A percentile compares a stretch with the other conserved stretches of the same genome.
Conservation (phyloP, 2,797 vertebrate genomes). For the Babyrousa celebensis region DNA sequence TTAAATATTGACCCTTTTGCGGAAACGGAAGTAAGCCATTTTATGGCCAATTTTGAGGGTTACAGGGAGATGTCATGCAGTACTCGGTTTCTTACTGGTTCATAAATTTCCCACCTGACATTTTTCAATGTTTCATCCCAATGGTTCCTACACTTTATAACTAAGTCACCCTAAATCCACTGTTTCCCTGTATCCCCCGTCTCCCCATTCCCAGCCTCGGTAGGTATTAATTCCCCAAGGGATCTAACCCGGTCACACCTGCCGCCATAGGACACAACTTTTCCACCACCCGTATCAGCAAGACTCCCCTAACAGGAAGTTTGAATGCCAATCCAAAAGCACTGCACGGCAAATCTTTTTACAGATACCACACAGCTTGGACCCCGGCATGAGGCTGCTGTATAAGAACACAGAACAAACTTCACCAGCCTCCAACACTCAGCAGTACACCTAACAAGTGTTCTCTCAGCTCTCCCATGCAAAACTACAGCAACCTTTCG, state of each 20-base stretch:
- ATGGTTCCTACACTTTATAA: not conserved
- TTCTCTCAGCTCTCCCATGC: not conserved
- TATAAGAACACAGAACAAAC: not conserved
- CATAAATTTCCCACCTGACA: slow-evolving; percentile 14
- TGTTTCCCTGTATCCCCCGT: not conserved
- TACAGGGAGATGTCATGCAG: not conserved
- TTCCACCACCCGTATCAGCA: not conserved
- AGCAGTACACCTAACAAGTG: not conserved
- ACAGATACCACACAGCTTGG: not conserved
- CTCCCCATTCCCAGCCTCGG: not conserved
- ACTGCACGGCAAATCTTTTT: not conserved
- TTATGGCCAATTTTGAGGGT: not conserved
- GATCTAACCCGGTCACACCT: not conserved
- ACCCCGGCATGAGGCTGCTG: not conserved
- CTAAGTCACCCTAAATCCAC: not conserved
- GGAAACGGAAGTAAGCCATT: not conserved
- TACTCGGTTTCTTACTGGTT: not conserved
- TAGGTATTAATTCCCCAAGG: not conserved
- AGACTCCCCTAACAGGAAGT: not conserved
- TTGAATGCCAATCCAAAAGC: not conserved
- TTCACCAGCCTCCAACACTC: not conserved
- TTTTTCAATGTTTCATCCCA: not conserved
- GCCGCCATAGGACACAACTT: not conserved
- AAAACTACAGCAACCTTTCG: slow-evolving; percentile 22
- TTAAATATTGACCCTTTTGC: not conserved